Percentiles rank a stretch among this genome's conserved stretches.
Conservation (phyloP, 2,888 invertebrate genomes). For the Tortricodes alternella region DNA sequence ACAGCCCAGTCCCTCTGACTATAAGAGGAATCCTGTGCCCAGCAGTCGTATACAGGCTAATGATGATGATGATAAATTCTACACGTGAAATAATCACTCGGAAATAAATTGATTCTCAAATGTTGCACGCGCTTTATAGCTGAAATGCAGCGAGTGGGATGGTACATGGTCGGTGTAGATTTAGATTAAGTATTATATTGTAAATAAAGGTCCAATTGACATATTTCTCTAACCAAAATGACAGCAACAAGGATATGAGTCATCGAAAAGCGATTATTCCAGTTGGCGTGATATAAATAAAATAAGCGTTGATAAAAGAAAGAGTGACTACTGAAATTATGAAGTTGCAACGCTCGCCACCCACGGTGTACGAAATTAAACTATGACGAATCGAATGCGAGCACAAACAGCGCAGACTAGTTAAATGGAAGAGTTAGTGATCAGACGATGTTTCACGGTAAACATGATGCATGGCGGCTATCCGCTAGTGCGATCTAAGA, state of each 20-base stretch:
- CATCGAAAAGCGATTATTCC: constrained; percentile 1
- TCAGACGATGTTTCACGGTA: constrained; percentile 21
- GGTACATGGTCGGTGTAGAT: not conserved
- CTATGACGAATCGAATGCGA: constrained; percentile 50
- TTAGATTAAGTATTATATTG: not conserved
- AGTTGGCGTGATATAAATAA: constrained; percentile 26
- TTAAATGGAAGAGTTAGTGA: constrained; percentile 19
- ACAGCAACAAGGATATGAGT: constrained; percentile 2
- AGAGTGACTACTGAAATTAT: constrained; percentile 48
- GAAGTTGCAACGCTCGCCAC: constrained; percentile 52
- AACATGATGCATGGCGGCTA: constrained; percentile 13
- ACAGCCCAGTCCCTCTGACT: too few relatives aligned
- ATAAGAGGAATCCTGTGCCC: too few relatives aligned
- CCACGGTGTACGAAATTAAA: constrained; percentile 62
- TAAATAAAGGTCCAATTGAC: not conserved
- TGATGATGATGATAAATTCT: too few relatives aligned
- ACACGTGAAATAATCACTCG: constrained; percentile 33
- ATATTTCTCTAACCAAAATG: not conserved
- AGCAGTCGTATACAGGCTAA: too few relatives aligned
- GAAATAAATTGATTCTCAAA: constrained; percentile 34
- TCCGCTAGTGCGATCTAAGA: not conserved
- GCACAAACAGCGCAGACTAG: constrained; percentile 29
- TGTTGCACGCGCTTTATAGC: constrained; percentile 10
- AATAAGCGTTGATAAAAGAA: constrained; percentile 35
- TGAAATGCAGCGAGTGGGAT: not conserved